Evolutionary conservation across 2,888 invertebrate species (phyloP), one percentile per base, ranked within the genome.

Genomic region (Amiota mariae): DNA sequence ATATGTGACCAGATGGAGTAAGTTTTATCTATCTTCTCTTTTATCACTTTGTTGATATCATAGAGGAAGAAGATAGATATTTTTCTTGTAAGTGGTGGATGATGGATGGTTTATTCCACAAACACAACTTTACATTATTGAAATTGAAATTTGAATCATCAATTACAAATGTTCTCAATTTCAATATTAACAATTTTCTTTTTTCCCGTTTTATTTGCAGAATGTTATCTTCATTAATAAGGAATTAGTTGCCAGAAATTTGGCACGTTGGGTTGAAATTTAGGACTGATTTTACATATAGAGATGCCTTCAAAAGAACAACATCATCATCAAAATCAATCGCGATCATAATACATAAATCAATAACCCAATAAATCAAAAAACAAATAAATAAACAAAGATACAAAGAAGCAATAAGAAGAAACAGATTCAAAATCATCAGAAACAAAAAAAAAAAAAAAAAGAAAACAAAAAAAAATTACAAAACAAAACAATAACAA

Each of bases 171-270:
- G n/a, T n/a, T n/a, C n/a, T 24, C 24, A 24, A 36, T 36, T 4
- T 36, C 1, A 36, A 36, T 36, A 36, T 36, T 36, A 36, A 36
- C 6, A 36, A 6, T 36, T 36, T 36, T 36, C 36, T 4, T 6
- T 6, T 24, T 24, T 3, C 24, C 24, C 3, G 75, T 81, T 84
- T 80, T 82, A 74, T 75, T 92, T 92, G 75, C 92, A 93, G 91
- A 93, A 96, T 93, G 93, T 95, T 82, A 92, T 96, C 91, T 95
- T 95, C 90, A 93, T 97, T 82, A 97, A 97, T 90, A 93, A 95
- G 87, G 96, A 96, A 91, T 91, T 98, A 86, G 95, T 96, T 82
- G 94, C 94, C 82, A 93, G 94, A 89, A 96, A 96, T 72, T 93
- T 94, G 85, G 97, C 96, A 71, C 93, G 94, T 87, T 95, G 95